A percentile compares a stretch with the other conserved stretches of the same genome.
phyloP scores from a whole-genome alignment of 2,113 vertebrate species.

The Meleagris gallopavo region DNA sequence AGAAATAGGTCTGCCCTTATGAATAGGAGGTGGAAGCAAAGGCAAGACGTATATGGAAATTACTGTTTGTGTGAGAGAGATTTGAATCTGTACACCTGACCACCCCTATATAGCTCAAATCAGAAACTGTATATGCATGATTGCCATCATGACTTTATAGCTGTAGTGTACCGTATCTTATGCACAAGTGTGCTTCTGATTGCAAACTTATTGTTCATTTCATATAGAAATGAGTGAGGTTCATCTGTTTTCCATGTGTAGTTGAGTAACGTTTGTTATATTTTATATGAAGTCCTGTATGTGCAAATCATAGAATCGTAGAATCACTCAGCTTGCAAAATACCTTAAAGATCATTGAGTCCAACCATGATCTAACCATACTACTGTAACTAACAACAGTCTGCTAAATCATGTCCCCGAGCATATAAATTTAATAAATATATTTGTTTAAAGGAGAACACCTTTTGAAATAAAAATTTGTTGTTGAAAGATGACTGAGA shows the following conservation, averaged over 20 bases:
- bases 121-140: neutral
- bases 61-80: too few species aligned
- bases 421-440: neutral
- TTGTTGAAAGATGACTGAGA: neutral
- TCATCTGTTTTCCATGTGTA: rapidly evolving
- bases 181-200: neutral
- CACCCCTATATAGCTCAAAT: rapidly evolving
- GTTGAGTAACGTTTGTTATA: neutral
- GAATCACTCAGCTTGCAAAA: too few species aligned
- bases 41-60: neutral
- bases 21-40: neutral
- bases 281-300: neutral
- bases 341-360: too few species aligned
- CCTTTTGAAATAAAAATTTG: neutral
- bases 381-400: too few species aligned
- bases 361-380: too few species aligned
- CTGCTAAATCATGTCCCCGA: too few species aligned
- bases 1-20: neutral
- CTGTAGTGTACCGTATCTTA: neutral
- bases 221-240: neutral
- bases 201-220: rapidly evolving
- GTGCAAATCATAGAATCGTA: neutral
- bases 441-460: neutral
- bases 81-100: neutral
- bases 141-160: neutral